Conservation (phyloP, 2,113 vertebrate species). For the Pteruthius melanotis region DNA sequence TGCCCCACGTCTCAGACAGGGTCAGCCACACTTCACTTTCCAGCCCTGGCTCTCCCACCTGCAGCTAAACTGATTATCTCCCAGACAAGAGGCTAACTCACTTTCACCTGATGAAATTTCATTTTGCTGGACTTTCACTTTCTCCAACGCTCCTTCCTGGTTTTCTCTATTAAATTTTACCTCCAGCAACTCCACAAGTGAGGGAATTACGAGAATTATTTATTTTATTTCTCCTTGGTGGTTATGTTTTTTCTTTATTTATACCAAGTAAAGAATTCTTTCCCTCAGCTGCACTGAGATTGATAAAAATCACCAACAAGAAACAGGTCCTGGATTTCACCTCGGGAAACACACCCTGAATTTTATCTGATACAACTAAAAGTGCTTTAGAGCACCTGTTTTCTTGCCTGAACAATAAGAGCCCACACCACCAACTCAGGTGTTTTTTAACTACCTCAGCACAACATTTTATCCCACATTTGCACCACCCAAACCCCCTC, state of each 20-base stretch:
- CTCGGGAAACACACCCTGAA: not conserved
- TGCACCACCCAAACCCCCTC: accelerated
- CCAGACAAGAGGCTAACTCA: not conserved
- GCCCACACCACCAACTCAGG: accelerated
- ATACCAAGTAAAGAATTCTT: not conserved
- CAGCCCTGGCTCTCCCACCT: not conserved
- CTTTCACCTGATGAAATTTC: not conserved
- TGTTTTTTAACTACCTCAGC: accelerated
- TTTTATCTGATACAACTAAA: not conserved
- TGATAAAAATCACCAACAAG: not conserved
- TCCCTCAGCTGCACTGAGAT: not conserved
- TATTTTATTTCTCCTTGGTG: not conserved
- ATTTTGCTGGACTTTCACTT: not conserved
- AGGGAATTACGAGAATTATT: not conserved
- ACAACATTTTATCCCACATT: accelerated
- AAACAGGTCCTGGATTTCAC: not conserved
- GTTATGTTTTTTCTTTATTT: not conserved
- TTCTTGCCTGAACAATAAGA: not conserved
- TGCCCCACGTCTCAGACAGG: accelerated
- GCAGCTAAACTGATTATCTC: not conserved
- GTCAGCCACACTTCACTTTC: not conserved
- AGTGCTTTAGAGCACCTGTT: accelerated
- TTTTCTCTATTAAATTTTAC: not conserved
- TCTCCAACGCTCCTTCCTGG: accelerated
- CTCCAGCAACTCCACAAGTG: not conserved